Conservation (phyloP, 2,888 invertebrate genomes). For the Mythimna pallens region DNA sequence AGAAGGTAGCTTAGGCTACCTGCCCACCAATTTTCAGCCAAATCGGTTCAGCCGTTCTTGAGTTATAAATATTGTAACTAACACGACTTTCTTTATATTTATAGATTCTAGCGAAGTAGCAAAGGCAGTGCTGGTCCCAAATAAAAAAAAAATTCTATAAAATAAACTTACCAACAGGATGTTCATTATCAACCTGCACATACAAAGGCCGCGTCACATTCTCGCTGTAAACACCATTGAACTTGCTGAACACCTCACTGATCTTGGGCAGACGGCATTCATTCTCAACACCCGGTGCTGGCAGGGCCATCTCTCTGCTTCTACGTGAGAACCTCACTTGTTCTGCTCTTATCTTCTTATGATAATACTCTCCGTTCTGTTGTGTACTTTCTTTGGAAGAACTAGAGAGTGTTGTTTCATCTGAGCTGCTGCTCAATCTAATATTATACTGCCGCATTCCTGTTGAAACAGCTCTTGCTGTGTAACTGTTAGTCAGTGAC, state of each 20-base stretch:
- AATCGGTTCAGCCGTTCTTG: too few species aligned
- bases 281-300: slow-evolving; percentile 1
- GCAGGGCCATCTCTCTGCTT: slow-evolving; percentile 36
- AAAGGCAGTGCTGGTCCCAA: too few species aligned
- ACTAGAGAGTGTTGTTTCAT: slow-evolving; percentile 34
- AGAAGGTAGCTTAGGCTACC: too few species aligned
- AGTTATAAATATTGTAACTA: too few species aligned
- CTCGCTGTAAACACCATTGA: slow-evolving; percentile 62
- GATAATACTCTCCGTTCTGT: slow-evolving; percentile 69
- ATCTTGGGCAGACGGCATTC: slow-evolving; percentile 74
- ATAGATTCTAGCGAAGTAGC: too few species aligned
- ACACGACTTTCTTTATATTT: too few species aligned
- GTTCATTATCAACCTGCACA: slow-evolving; percentile 74
- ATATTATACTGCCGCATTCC: slow-evolving; percentile 1
- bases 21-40: too few species aligned
- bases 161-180: slow-evolving; percentile 72
- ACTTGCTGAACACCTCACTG: slow-evolving; percentile 75
- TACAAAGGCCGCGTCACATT: slow-evolving; percentile 73
- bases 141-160: too few species aligned
- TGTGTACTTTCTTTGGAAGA: slow-evolving; percentile 25
- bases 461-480: not conserved
- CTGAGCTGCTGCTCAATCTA: slow-evolving; percentile 24
- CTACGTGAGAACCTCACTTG: slow-evolving; percentile 61
- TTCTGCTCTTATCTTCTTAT: slow-evolving; percentile 76
- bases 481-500: not conserved